phyloP scores from a whole-genome alignment of 2,113 vertebrate species.

The Syngnathus floridae region DNA sequence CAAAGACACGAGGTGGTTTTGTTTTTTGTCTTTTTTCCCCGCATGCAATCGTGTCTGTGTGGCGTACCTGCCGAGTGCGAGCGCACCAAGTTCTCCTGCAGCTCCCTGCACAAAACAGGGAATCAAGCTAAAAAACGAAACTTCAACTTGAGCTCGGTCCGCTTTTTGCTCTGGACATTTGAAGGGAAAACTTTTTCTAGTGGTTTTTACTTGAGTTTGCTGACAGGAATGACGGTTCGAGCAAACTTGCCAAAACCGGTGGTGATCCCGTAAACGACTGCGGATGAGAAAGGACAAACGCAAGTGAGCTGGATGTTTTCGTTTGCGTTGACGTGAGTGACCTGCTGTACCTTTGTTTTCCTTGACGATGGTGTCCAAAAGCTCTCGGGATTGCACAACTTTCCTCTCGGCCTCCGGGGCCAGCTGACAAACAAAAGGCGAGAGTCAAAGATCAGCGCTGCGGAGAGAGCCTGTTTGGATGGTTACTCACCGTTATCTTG shows the following conservation, averaged over 20 bases:
- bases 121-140: background rate
- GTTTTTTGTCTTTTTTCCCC: no score
- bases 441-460: slow-evolving; percentile 37
- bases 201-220: slow-evolving; percentile 81
- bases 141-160: background rate
- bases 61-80: slow-evolving; percentile 90
- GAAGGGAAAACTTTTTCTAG: background rate
- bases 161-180: no score
- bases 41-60: no score
- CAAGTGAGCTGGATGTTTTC: no score
- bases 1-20: no score
- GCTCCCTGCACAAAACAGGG: slow-evolving; percentile 74
- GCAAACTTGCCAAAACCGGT: slow-evolving; percentile 99
- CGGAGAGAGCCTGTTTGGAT: slow-evolving; percentile 13
- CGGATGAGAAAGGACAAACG: slow-evolving; percentile 24
- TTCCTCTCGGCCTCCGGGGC: slow-evolving; percentile 78
- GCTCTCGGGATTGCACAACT: slow-evolving; percentile 82
- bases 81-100: slow-evolving; percentile 94
- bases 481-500: slow-evolving; percentile 97
- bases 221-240: slow-evolving; percentile 86
- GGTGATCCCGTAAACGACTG: slow-evolving; percentile 97
- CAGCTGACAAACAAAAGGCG: slow-evolving; percentile 69
- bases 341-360: slow-evolving; percentile 79
- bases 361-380: slow-evolving; percentile 89
- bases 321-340: background rate